Evolutionary conservation across 2,888 invertebrate genomes (phyloP), one percentile per base, ranked within the genome.

Genomic region (Hyles lineata): DNA sequence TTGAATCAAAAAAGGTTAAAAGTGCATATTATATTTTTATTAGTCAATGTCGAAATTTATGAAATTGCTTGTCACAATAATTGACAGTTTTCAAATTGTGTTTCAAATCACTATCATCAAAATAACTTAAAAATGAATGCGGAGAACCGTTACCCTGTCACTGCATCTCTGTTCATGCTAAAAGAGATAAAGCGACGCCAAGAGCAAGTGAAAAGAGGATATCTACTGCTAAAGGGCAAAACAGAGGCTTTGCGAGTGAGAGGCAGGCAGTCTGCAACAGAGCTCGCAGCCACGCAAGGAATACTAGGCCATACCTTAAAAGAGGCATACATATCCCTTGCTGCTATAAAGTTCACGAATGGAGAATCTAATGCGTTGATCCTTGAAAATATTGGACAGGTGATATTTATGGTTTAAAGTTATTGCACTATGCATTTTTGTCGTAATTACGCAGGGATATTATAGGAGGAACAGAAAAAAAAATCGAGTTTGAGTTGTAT

Each of bases 291-390:
- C 0, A 90, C 92, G 0, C 93, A 94, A 71, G 90, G 87, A 0
- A 80, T 92, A 5, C 76, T 94, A 32, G 90, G 92, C 0, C 92
- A 93, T 63, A 89, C 89, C 0, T 76, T 94, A 55, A 86, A 84
- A 72, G 94, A 94, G 77, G 94, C 94, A 0, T 95, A 92, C 73
- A 94, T 95, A 70, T 89, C 92, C 0, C 78, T 95, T 5, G 95
- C 95, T 1, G 93, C 92, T 23, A 88, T 94, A 2, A 95, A 94
- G 76, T 95, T 94, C 71, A 90, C 92, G 6, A 94, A 94, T 77
- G 94, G 94, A 5, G 93, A 94, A 62, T 92, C 94, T 5, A 93
- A 94, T 82, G 93, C 94, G 5, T 82, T 94, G 79, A 90, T 94
- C 8, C 85, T 94, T 29, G 95, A 94, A 76, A 94, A 92, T 82